These are phyloP conservation scores for Oncorhynchus kisutch DNA, from an alignment of 2,113 vertebrate genomes.

Conservation along the genomic window DNA sequence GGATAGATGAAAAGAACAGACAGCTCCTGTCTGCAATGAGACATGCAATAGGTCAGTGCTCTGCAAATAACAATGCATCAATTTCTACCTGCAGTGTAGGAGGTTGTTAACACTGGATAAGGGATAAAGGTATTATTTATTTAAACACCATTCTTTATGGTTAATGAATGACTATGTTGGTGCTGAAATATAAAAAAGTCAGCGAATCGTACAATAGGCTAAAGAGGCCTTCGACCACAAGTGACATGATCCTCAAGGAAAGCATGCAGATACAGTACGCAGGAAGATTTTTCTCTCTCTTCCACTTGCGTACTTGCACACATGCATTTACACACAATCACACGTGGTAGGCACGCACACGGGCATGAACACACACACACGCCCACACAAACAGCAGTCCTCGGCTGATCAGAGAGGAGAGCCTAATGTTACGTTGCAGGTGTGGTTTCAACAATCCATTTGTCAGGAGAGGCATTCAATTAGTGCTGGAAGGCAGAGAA, in stretches of 20 bases:
- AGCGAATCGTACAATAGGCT: background rate
- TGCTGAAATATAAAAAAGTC: slow-evolving; percentile 2
- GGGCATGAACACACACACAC: background rate
- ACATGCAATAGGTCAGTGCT: background rate
- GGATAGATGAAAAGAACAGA: background rate
- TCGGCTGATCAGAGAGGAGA: slow-evolving; percentile 36
- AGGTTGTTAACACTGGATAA: background rate
- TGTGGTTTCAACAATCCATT: background rate
- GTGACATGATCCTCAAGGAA: slow-evolving; percentile 22
- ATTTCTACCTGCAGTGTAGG: background rate
- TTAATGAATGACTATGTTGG: background rate
- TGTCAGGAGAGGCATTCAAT: too few relatives aligned
- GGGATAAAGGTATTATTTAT: background rate
- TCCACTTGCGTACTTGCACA: background rate
- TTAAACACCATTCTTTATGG: slow-evolving; percentile 2
- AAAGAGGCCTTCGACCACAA: slow-evolving; percentile 27
- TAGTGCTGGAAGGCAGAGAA: background rate
- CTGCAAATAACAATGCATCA: background rate
- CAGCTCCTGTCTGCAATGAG: background rate
- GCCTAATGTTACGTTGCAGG: slow-evolving; percentile 57
- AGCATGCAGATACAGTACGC: background rate
- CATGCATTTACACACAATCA: slow-evolving; percentile 21
- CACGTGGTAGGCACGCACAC: background rate
- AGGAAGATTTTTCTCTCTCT: background rate
- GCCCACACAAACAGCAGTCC: slow-evolving; percentile 2